phyloP scores from a whole-genome alignment of 2,113 vertebrate genomes.

The Penelope pileata region DNA sequence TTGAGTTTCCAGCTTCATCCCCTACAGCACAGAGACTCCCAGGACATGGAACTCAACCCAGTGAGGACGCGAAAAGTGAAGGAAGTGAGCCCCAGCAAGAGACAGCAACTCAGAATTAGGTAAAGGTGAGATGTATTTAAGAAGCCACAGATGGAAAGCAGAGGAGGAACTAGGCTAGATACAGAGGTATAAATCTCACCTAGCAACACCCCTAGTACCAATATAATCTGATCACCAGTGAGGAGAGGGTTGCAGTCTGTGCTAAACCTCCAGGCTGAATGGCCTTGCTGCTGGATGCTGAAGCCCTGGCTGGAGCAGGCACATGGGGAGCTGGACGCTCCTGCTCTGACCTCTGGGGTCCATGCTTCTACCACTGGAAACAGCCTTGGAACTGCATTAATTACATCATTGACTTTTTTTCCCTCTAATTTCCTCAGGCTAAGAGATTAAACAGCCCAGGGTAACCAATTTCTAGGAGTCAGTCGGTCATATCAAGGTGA shows the following conservation, averaged over 20 bases:
- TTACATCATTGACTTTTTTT: neutral
- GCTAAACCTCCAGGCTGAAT: neutral
- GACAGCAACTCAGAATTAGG: neutral
- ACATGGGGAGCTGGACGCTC: neutral
- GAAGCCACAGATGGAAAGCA: neutral
- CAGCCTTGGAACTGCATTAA: neutral
- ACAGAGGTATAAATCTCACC: neutral
- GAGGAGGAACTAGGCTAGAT: neutral
- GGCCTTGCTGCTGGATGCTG: fast-evolving
- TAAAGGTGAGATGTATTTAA: neutral
- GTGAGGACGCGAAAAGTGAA: neutral
- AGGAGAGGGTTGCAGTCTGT: fast-evolving
- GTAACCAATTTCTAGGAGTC: conserved; percentile 30
- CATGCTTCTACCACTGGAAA: neutral
- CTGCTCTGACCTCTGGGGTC: neutral
- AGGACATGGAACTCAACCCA: neutral
- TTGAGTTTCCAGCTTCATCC: neutral
- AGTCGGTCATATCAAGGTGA: conserved; percentile 19
- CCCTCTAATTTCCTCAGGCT: neutral
- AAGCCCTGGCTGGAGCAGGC: neutral
- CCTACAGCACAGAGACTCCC: neutral
- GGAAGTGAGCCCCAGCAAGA: fast-evolving
- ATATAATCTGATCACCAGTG: neutral
- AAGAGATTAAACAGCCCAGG: conserved; percentile 12
- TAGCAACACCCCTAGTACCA: neutral